These are phyloP conservation scores for Catonia carolina DNA, from an alignment of 2,888 invertebrate genomes.

Conservation along the genomic window DNA sequence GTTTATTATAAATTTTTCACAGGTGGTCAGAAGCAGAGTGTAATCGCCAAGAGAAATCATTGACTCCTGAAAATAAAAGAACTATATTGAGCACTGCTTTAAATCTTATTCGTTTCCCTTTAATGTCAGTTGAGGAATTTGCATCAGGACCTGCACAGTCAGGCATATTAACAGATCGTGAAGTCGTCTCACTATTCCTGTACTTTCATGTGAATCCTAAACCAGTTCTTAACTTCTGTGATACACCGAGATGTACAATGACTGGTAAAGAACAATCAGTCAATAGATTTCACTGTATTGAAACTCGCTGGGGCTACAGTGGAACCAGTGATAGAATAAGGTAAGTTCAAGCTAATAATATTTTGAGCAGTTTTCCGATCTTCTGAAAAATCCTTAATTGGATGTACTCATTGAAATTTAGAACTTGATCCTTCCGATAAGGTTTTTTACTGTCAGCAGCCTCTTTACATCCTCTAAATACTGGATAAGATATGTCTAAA, in stretches of 20 bases:
- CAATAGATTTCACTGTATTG: constrained; percentile 62
- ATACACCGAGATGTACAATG: constrained; percentile 67
- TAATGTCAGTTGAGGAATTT: constrained; percentile 82
- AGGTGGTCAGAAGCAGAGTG: constrained; percentile 73
- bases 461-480: no score
- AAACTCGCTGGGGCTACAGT: constrained; percentile 77
- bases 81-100: constrained; percentile 62
- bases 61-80: constrained; percentile 61
- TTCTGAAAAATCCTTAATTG: no score
- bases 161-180: constrained; percentile 65
- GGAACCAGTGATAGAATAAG: constrained; percentile 74
- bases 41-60: constrained; percentile 55
- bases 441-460: no score
- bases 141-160: constrained; percentile 69
- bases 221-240: constrained; percentile 60
- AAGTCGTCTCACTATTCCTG: constrained; percentile 65
- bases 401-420: background rate
- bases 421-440: no score
- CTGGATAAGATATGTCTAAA: no score
- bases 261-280: constrained; percentile 69
- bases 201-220: constrained; percentile 70
- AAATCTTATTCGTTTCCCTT: constrained; percentile 67
- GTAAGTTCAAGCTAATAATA: constrained; percentile 40
- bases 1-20: constrained; percentile 14
- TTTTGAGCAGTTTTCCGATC: no score